phyloP scores from a whole-genome alignment of 2,797 vertebrate species.

The Eupleurogrammus muticus region DNA sequence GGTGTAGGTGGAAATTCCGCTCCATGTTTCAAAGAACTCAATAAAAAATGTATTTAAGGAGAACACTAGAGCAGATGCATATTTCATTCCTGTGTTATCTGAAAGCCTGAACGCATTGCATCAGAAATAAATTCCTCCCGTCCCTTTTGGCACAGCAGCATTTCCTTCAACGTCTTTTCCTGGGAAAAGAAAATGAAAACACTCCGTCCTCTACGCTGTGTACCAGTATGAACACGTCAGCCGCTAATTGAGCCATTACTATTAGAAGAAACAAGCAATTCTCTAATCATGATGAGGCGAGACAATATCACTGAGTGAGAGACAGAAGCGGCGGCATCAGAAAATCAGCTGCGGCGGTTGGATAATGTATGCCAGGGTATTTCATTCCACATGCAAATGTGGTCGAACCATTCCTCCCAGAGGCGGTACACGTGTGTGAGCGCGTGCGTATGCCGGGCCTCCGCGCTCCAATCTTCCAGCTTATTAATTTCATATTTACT shows the following conservation, averaged over 20 bases:
- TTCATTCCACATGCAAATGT: conserved; percentile 73
- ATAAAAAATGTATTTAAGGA: neutral
- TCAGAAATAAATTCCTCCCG: conserved; percentile 7
- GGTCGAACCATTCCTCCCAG: conserved; percentile 65
- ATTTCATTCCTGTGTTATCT: neutral
- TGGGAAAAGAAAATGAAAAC: conserved; percentile 34
- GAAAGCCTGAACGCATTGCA: neutral
- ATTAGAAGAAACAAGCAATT: conserved; percentile 71
- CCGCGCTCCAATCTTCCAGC: conserved; percentile 68
- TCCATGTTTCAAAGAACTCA: neutral
- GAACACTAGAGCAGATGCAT: neutral
- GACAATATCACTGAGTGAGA: conserved; percentile 34
- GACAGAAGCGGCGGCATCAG: conserved; percentile 58
- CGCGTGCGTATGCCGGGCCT: conserved; percentile 42
- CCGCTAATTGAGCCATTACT: conserved; percentile 65
- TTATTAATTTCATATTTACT: conserved; percentile 85
- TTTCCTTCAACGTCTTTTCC: conserved; percentile 30
- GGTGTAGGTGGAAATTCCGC: too few relatives aligned
- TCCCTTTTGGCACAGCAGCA: neutral
- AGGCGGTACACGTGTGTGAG: conserved; percentile 43
- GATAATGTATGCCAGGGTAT: conserved; percentile 74
- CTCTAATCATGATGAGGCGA: conserved; percentile 57
- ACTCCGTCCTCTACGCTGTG: conserved; percentile 15
- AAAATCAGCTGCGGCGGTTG: conserved; percentile 58
- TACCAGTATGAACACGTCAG: conserved; percentile 35